Percentiles rank a stretch among this genome's conserved stretches.
Conservation (phyloP, 2,113 vertebrate species). For the Myrmecophaga tridactyla region DNA sequence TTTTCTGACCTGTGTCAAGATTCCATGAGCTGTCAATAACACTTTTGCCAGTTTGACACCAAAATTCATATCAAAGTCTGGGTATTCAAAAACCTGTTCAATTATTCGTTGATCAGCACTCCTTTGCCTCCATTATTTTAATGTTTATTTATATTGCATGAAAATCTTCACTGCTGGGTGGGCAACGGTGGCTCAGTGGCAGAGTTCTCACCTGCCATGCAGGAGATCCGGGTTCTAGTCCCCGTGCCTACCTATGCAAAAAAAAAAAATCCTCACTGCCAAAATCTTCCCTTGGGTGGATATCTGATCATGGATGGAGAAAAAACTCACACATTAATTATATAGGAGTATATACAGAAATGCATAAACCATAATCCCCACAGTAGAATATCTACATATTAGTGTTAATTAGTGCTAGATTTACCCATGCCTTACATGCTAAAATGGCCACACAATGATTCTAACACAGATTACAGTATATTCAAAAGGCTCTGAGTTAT, state of each 20-base stretch:
- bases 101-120: not conserved
- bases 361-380: not conserved
- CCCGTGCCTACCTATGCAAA: too few species aligned
- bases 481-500: not conserved
- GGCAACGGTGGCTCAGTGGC: too few species aligned
- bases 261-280: not conserved
- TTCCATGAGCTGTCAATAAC: not conserved
- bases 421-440: not conserved
- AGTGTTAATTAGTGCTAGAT: not conserved
- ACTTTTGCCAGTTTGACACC: not conserved
- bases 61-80: constrained; percentile 26
- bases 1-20: not conserved
- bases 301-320: not conserved
- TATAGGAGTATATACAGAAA: not conserved
- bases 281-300: not conserved
- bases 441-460: not conserved
- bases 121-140: not conserved
- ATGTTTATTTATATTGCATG: not conserved
- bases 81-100: not conserved
- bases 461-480: not conserved
- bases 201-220: too few species aligned
- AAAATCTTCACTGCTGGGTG: not conserved
- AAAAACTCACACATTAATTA: not conserved
- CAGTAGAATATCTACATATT: not conserved
- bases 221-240: too few species aligned